Evolutionary conservation across 2,113 vertebrate genomes (phyloP).

Genomic region (Halcyon malimbica): DNA sequence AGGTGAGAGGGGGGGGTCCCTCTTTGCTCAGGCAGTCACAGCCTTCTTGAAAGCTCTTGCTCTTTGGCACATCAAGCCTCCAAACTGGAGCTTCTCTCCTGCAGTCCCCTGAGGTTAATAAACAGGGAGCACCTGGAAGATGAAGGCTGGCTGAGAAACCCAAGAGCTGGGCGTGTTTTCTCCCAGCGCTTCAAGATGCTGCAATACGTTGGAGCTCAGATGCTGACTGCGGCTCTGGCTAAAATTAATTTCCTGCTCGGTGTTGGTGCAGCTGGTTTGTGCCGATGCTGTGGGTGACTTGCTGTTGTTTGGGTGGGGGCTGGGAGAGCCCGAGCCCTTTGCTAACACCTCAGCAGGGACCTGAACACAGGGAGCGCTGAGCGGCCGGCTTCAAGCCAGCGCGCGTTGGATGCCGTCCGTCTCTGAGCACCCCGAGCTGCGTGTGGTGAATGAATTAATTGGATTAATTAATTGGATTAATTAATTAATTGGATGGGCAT

Average conservation of each 20-base stretch:
- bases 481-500: no score
- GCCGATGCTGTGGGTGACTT: background rate
- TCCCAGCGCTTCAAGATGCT: background rate
- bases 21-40: background rate
- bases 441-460: no score
- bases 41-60: background rate
- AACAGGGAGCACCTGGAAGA: background rate
- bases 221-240: background rate
- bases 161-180: background rate
- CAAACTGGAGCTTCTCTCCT: background rate
- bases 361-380: background rate
- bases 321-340: background rate
- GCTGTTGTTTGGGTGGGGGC: fast-evolving
- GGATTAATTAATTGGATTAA: no score
- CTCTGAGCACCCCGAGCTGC: background rate
- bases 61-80: background rate
- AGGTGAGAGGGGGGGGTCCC: fast-evolving
- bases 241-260: background rate
- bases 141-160: background rate
- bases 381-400: fast-evolving
- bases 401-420: fast-evolving
- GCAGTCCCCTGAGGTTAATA: background rate
- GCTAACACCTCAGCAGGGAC: background rate
- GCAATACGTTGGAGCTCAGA: background rate
- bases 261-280: background rate